These are phyloP conservation scores for Hyppa rectilinea DNA, from an alignment of 2,888 invertebrate species.

Conservation along the genomic window DNA sequence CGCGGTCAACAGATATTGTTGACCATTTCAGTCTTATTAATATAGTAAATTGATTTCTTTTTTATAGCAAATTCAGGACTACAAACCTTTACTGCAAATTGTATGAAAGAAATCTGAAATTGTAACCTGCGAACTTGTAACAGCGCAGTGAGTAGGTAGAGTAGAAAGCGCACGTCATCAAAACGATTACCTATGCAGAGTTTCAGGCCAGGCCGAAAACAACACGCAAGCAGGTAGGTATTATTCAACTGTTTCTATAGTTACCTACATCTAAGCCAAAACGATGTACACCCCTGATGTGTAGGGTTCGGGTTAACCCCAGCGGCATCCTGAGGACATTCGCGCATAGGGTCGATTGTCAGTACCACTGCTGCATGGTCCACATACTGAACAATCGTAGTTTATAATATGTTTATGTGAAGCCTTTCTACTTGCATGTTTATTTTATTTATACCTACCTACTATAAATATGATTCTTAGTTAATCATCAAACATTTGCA, in stretches of 20 bases:
- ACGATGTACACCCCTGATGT: neutral
- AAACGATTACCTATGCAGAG: neutral
- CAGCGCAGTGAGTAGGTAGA: neutral
- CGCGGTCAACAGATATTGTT: neutral
- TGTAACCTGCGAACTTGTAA: neutral
- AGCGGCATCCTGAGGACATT: neutral
- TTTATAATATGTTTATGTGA: neutral
- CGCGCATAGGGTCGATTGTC: no score
- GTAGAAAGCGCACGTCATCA: neutral
- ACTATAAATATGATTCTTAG: neutral
- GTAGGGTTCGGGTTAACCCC: neutral
- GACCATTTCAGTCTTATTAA: neutral
- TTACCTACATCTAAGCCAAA: neutral
- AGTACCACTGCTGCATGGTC: neutral
- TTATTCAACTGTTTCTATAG: neutral
- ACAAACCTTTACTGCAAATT: neutral
- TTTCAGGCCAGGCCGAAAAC: slow-evolving; percentile 1
- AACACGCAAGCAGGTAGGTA: neutral
- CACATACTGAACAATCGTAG: neutral
- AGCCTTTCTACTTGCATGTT: neutral
- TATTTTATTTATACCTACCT: neutral
- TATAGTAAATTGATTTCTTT: neutral
- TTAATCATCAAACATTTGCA: neutral
- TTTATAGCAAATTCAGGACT: neutral
- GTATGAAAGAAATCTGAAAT: neutral